phyloP scores from a whole-genome alignment of 2,113 vertebrate genomes.

The Centrocercus urophasianus region DNA sequence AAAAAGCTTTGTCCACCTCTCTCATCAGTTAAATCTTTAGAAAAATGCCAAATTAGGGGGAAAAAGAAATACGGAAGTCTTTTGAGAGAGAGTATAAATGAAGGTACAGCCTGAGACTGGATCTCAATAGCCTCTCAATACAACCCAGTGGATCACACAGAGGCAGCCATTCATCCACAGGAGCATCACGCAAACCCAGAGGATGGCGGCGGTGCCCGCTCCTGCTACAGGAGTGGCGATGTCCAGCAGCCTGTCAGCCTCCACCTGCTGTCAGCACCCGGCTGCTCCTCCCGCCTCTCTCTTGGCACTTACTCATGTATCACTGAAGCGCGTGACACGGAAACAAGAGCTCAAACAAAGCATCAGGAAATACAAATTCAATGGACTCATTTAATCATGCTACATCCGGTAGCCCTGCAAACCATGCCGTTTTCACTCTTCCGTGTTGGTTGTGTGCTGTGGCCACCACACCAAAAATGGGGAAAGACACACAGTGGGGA shows the following conservation, averaged over 20 bases:
- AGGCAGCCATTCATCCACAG: constrained; percentile 49
- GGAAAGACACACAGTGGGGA: rapidly evolving
- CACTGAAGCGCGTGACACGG: background rate
- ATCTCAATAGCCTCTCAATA: constrained; percentile 22
- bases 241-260: constrained; percentile 41
- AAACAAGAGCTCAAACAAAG: background rate
- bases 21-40: background rate
- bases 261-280: background rate
- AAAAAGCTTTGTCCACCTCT: background rate
- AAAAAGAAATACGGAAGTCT: background rate
- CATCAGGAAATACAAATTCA: background rate
- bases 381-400: rapidly evolving
- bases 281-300: constrained; percentile 16
- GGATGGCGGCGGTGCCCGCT: constrained; percentile 32
- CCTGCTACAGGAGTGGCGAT: background rate
- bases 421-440: background rate
- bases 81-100: background rate
- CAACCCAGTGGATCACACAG: constrained; percentile 36
- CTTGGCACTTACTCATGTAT: constrained; percentile 38
- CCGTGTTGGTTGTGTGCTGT: rapidly evolving
- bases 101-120: constrained; percentile 42
- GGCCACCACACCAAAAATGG: background rate
- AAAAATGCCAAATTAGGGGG: background rate
- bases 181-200: background rate
- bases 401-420: background rate